A percentile compares a stretch with the other conserved stretches of the same genome.
Conservation (phyloP, 2,888 invertebrate species). For the Melieria picta region DNA sequence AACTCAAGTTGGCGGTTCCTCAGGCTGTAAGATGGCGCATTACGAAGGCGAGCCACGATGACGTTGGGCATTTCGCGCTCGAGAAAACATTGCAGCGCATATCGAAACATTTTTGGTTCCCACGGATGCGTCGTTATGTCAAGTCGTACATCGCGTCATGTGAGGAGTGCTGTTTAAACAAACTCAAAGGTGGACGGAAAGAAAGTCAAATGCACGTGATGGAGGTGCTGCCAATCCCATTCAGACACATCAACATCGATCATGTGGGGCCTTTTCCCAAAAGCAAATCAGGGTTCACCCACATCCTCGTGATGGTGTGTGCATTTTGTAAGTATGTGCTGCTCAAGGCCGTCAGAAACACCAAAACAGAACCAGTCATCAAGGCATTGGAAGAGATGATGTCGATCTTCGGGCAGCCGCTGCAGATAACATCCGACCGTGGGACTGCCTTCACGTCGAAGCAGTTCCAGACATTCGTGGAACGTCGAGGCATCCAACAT, state of each 20-base stretch:
- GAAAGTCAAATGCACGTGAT: conserved; percentile 31
- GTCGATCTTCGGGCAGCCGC: conserved; percentile 17
- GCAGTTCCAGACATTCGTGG: conserved; percentile 21
- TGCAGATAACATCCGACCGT: conserved; percentile 26
- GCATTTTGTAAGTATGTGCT: conserved; percentile 17
- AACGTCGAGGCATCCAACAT: conserved; percentile 25
- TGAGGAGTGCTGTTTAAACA: conserved; percentile 14
- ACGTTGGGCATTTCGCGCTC: conserved; percentile 5
- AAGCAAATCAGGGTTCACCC: neutral
- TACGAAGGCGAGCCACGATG: conserved; percentile 18
- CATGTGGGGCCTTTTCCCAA: conserved; percentile 34
- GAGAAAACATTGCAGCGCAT: conserved; percentile 18
- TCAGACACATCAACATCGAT: conserved; percentile 29
- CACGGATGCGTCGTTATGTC: conserved; percentile 35
- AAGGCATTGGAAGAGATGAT: conserved; percentile 15
- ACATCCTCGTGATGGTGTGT: conserved; percentile 9
- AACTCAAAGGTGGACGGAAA: conserved; percentile 22
- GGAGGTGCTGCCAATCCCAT: conserved; percentile 34
- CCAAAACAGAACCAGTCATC: conserved; percentile 10
- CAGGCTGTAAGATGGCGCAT: conserved; percentile 2
- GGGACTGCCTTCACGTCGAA: conserved; percentile 33
- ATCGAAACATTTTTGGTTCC: conserved; percentile 26
- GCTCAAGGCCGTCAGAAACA: conserved; percentile 7
- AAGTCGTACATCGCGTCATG: conserved; percentile 40
- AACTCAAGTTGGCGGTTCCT: conserved; percentile 3